Conservation (phyloP, 2,113 vertebrate genomes). For the Laterallus jamaicensis region DNA sequence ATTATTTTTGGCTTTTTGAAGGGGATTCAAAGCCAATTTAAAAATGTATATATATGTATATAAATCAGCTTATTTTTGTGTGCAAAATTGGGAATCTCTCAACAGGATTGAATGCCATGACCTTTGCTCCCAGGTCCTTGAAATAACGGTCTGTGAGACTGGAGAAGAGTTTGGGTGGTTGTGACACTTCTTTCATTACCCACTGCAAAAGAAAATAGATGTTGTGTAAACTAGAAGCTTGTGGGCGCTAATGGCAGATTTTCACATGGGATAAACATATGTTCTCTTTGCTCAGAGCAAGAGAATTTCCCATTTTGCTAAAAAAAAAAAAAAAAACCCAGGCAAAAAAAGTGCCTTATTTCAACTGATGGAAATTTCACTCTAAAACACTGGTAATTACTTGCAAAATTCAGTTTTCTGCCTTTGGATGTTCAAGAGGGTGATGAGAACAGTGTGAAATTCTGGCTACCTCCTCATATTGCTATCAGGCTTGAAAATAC, state of each 20-base stretch:
- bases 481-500: background rate
- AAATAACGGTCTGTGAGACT: background rate
- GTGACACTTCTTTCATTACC: conserved; percentile 28
- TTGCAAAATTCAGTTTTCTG: background rate
- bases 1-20: background rate
- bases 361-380: conserved; percentile 33
- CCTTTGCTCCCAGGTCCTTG: background rate
- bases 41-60: background rate
- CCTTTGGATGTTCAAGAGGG: background rate
- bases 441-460: background rate
- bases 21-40: background rate
- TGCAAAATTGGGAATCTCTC: background rate
- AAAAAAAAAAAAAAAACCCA: background rate
- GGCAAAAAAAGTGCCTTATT: background rate
- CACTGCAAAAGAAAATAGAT: conserved; percentile 48
- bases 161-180: background rate
- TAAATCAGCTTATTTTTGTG: background rate
- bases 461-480: background rate
- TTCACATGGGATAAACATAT: conserved; percentile 64
- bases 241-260: conserved; percentile 57
- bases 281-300: conserved; percentile 51
- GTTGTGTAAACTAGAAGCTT: conserved; percentile 56
- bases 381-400: background rate
- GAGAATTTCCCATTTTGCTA: background rate
- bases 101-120: background rate